phyloP scores from a whole-genome alignment of 2,888 invertebrate species.

The Tiphia femorata region DNA sequence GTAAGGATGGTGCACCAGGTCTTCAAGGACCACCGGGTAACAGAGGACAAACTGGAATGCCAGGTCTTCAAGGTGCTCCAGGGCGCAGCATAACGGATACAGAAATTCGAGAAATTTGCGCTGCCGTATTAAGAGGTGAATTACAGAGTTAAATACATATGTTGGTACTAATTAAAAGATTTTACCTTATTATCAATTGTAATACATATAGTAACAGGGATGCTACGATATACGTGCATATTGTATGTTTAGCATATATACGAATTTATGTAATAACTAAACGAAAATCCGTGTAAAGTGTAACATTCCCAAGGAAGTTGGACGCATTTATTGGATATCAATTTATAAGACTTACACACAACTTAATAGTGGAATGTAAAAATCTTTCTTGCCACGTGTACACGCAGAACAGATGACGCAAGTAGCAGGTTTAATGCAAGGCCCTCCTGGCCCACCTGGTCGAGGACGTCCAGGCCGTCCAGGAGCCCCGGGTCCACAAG shows the following conservation, averaged over 20 bases:
- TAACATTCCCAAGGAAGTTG: no score
- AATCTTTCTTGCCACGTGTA: constrained; percentile 28
- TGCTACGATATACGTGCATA: no score
- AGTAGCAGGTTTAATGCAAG: constrained; percentile 74
- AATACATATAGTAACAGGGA: no score
- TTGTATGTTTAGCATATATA: no score
- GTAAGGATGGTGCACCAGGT: constrained; percentile 73
- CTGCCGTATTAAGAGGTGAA: constrained; percentile 82
- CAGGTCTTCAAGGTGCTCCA: constrained; percentile 74
- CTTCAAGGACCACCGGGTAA: constrained; percentile 73
- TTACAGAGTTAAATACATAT: no score
- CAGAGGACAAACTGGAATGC: constrained; percentile 74
- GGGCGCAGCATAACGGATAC: constrained; percentile 77
- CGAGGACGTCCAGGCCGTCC: constrained; percentile 77
- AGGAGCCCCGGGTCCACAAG: constrained; percentile 79
- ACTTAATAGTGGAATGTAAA: constrained; percentile 8
- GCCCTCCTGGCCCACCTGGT: constrained; percentile 79
- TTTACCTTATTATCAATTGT: no score
- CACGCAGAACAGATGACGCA: constrained; percentile 81
- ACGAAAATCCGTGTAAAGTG: no score
- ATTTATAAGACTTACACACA: no score
- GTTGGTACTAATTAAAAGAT: no score
- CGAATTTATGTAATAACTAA: no score
- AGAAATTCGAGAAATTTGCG: constrained; percentile 86
- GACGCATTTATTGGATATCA: no score